Conservation (phyloP, 2,113 vertebrate species). For the Enhydra lutris region DNA sequence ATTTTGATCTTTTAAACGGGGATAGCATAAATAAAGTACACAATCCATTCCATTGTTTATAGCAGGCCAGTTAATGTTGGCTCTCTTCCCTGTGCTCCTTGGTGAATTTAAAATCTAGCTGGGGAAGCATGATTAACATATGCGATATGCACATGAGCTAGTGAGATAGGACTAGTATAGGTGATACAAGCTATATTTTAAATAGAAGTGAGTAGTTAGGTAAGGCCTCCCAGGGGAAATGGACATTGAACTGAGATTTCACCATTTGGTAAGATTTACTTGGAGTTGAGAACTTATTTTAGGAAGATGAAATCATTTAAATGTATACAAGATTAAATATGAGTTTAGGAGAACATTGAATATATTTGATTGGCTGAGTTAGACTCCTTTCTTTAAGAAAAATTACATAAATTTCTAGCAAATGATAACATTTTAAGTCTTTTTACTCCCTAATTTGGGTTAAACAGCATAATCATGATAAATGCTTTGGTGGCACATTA, state of each 20-base stretch:
- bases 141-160: background rate
- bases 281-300: background rate
- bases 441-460: background rate
- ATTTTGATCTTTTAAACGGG: background rate
- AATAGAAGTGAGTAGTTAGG: background rate
- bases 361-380: background rate
- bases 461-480: background rate
- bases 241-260: background rate
- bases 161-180: background rate
- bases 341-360: background rate
- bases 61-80: background rate
- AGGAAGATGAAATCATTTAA: constrained; percentile 16
- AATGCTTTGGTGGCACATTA: background rate
- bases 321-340: constrained; percentile 17
- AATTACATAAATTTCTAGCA: background rate
- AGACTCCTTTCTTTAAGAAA: constrained; percentile 1
- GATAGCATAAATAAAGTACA: background rate
- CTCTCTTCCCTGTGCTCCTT: background rate
- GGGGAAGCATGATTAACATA: background rate
- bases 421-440: constrained; percentile 7
- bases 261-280: background rate
- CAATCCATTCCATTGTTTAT: background rate
- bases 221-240: background rate
- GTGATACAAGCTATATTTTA: background rate
- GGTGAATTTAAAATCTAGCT: background rate